phyloP scores from a whole-genome alignment of 2,113 vertebrate genomes.

The Neodon shergylaensis region DNA sequence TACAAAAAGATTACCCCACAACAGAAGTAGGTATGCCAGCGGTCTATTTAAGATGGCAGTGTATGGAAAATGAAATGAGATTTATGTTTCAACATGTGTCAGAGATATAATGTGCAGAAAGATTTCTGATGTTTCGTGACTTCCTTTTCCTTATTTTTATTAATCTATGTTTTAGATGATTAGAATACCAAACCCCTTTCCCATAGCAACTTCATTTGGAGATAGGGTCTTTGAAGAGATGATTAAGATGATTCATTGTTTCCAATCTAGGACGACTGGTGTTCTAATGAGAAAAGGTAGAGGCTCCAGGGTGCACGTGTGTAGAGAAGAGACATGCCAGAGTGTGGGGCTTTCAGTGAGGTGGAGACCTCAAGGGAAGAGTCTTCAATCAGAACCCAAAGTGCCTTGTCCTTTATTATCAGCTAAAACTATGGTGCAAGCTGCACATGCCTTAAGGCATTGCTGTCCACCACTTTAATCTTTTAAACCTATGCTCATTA shows the following conservation, averaged over 20 bases:
- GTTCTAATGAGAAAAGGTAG: neutral
- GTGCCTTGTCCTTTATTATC: neutral
- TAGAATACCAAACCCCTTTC: neutral
- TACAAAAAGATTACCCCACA: neutral
- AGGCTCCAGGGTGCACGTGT: neutral
- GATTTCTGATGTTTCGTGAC: neutral
- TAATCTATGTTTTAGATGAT: neutral
- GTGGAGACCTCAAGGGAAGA: no score
- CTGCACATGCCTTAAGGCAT: neutral
- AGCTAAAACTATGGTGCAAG: neutral
- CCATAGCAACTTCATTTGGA: neutral
- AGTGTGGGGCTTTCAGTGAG: neutral
- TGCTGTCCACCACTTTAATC: neutral
- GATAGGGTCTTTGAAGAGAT: neutral
- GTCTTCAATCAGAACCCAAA: neutral
- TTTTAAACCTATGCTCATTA: neutral
- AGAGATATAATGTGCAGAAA: neutral
- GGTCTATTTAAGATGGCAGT: neutral
- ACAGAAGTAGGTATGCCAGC: neutral
- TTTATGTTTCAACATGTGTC: constrained; percentile 1
- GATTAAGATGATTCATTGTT: neutral
- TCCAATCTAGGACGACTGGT: neutral
- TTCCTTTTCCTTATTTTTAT: neutral
- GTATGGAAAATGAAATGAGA: neutral
- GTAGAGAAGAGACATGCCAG: neutral